Evolutionary conservation across 2,888 invertebrate species (phyloP), one percentile per base, ranked within the genome.

Genomic region (Volucella inflata): DNA sequence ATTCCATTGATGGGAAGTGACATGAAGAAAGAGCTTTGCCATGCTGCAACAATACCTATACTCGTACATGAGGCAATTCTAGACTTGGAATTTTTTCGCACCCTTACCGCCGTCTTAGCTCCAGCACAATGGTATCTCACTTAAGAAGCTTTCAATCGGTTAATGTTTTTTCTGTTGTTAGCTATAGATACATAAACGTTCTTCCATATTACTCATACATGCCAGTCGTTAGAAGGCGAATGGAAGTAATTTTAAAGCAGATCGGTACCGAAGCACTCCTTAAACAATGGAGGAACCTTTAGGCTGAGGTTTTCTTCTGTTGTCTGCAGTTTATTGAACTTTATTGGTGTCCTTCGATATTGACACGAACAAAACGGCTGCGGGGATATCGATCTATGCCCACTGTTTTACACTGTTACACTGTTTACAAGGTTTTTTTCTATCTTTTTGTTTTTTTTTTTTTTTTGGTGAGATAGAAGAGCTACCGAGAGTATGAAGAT

Each of bases 81-180:
- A 79, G 46, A 53, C 21, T 44, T 76, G 11, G 55, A n/a, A 53
- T 44, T 36, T 36, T 36, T 30, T 38, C 38, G 51, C 12, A 44
- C 10, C 38, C 8, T 44, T 53, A 30, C 30, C 6, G 30, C 8
- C 60, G 50, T 12, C 30, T 30, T 65, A 44, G 59, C 80, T 71
- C 40, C 10, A 12, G 17, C 60, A 72, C 82, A 78, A 72, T 77
- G 55, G 67, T 62, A 77, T 77, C 82, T 82, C 72, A 83, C 82
- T 83, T 78, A 72, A 72, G 82, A 38, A 78, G 60, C 77, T 78
- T 83, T 83, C 78, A 82, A 82, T 82, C 82, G 82, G 71, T 78
- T 78, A 78, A 77, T 82, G 82, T 77, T 82, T 77, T n/a, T 36
- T 68, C 53, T 60, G 65, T 57, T 65, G 64, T 65, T 65, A 10